Evolutionary conservation across 2,797 vertebrate species (phyloP).

Genomic region (Centroberyx gerrardi): DNA sequence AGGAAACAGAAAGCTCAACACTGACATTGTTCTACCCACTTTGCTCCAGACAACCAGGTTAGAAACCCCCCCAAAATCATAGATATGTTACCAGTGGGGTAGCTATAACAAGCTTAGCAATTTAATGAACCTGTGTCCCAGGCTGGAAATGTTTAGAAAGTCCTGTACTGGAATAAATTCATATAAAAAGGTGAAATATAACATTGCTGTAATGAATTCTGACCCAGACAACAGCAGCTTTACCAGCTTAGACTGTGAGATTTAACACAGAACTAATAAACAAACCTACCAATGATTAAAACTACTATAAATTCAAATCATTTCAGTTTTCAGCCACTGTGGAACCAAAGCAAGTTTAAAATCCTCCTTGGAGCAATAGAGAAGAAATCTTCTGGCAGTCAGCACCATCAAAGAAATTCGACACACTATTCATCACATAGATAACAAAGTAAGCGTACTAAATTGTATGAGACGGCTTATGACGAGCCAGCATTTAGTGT

Average conservation of each 20-base stretch:
- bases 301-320: background rate
- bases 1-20: no score
- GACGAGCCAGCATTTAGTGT: constrained; percentile 5
- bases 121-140: background rate
- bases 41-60: no score
- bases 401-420: constrained; percentile 67
- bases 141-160: background rate
- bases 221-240: no score
- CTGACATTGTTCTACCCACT: no score
- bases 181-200: no score
- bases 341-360: constrained; percentile 19
- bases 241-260: no score
- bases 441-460: constrained; percentile 33
- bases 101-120: background rate
- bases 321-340: background rate
- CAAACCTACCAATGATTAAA: background rate
- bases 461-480: constrained; percentile 52
- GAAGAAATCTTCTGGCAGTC: constrained; percentile 41
- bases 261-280: background rate
- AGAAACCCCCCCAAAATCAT: no score
- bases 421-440: constrained; percentile 57
- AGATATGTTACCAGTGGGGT: no score
- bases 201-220: no score
- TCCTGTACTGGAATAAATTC: no score
- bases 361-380: constrained; percentile 5